Base-by-base conservation (phyloP, 2,113 vertebrate genomes). In the Chrysemys picta region DNA sequence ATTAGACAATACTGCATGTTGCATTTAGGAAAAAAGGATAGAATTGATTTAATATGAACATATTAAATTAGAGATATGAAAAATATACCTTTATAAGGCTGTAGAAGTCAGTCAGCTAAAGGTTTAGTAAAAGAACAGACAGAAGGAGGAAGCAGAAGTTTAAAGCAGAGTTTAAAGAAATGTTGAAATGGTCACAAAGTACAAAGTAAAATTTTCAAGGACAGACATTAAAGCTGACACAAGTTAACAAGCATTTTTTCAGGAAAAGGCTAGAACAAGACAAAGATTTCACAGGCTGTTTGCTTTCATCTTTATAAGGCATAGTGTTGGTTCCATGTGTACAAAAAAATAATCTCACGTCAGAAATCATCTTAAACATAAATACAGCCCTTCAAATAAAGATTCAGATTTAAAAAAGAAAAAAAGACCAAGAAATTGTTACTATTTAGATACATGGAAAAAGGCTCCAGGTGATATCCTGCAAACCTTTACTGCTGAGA, bases 101-200 rank as follows among this genome's bases (percentile, higher is more conserved):
- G 96, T 98, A 98, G 97, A 98, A 98, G 95, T 98, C 98, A 97
- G 96, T 97, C 96, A 98, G 98, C 95, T 96, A 96, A 97, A 90
- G 79, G 75, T 98, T 97, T 96, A 96, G 95, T 62, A 22, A 90
- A 97, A 97, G 96, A 97, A 97, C 97, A 97, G 93, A 95, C 93
- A 98, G 97, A 97, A 97, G 96, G 90, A 97, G 95, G 96, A 98
- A 98, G 97, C 91, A 98, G 96, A 98, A 97, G 84, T 98, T 98
- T 97, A 98, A 98, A 97, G 95, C 27, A 10, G 84, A 95, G 95
- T 98, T 98, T 96, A 97, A 95, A 98, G 96, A 92, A 92, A 97
- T 4, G 83, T 96, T 97, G 91, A 88, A 96, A 97, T 22, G 96
- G 84, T 97, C 94, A 93, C 94, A 96, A 89, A 95, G 96, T 89